Base-by-base conservation (phyloP, 2,797 vertebrate species). In the Pseudomugil tenellus region DNA sequence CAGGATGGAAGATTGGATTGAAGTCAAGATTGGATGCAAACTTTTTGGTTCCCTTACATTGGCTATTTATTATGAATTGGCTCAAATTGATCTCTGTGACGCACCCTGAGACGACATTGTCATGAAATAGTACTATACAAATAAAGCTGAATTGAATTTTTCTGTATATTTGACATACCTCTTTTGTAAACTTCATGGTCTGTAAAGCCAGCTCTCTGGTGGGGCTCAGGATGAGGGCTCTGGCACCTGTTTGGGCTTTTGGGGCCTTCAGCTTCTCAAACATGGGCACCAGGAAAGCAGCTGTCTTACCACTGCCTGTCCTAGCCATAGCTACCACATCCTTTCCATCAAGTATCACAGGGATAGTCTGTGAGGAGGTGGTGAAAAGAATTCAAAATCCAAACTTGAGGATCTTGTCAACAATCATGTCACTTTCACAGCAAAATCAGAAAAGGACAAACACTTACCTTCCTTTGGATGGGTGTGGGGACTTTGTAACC, bases 401-500 rank as follows among this genome's bases (percentile, higher is more conserved):
- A 49, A 70, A 11, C 41, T 0, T 11, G 2, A 1, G 8, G 32
- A 13, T 41, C n/a, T n/a, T n/a, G 32, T 21, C 10, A 13, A 1
- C 49, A 43, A 21, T 46, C 17, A 39, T 2, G 55, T 11, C 49
- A 43, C 28, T 59, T 71, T 37, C 14, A 67, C 64, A 29, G 19
- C 0, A 0, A 9, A 13, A 70, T 35, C 11, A 17, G 8, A 23
- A 70, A 34, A 39, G 4, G 3, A 6, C 14, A 0, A 1, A 5
- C 2, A 10, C 74, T 75, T 75, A 98, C 98, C 94, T 96, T 98
- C 89, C 98, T 95, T 88, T 99, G 98, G 83, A 99, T 99, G 4
- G 98, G 98, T 0, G 98, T 99, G 0, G 98, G 98, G 63, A 99
- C 96, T 85, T 98, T 99, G 91, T 99, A 99, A 37, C 98, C 98